Percentiles rank a stretch among this genome's conserved stretches.
These are phyloP conservation scores for Nerophis lumbriciformis DNA, from an alignment of 2,113 vertebrate species.

Conservation along the genomic window DNA sequence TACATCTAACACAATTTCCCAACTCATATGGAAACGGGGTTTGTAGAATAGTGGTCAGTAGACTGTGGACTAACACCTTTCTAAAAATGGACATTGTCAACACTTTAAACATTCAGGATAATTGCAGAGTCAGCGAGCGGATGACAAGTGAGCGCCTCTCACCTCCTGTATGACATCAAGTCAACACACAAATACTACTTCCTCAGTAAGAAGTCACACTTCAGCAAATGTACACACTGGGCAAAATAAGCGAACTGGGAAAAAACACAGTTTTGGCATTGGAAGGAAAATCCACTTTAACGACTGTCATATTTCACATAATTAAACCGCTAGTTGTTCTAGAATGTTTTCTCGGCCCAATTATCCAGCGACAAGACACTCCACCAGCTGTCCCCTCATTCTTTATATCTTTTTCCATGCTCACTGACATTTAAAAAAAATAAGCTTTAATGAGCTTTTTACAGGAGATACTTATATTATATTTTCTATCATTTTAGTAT, in stretches of 20 bases:
- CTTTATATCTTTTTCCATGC: slow-evolving; percentile 3
- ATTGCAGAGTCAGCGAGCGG: neutral
- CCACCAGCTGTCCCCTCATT: neutral
- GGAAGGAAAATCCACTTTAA: slow-evolving; percentile 19
- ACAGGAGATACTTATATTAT: neutral
- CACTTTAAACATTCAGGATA: neutral
- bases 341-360: neutral
- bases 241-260: neutral
- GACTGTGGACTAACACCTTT: neutral
- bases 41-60: neutral
- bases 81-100: neutral
- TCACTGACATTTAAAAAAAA: slow-evolving; percentile 28
- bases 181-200: neutral
- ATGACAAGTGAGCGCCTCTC: neutral
- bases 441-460: slow-evolving; percentile 22
- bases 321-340: slow-evolving; percentile 20
- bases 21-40: too few species aligned
- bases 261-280: slow-evolving; percentile 1
- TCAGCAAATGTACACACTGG: neutral
- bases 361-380: slow-evolving; percentile 7
- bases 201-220: slow-evolving; percentile 5
- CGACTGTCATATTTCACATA: slow-evolving; percentile 30
- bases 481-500: neutral
- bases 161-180: neutral
- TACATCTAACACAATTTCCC: too few species aligned